phyloP scores from a whole-genome alignment of 2,888 invertebrate species.

The Leptarthrus brevirostris region DNA sequence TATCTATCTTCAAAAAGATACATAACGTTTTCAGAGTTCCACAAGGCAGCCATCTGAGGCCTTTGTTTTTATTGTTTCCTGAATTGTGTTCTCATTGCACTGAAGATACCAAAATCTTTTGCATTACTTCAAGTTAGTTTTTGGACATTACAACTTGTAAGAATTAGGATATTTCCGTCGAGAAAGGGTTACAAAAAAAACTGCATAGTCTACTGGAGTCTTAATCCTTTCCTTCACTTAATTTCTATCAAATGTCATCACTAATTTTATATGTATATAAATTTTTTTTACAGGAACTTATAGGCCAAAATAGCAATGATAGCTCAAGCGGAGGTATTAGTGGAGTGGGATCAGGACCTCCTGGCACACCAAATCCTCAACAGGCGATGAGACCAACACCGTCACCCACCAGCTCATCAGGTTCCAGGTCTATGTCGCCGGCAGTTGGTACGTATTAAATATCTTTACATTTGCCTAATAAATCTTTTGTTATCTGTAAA shows the following conservation, averaged over 20 bases:
- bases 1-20: no score
- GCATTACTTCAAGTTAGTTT: no score
- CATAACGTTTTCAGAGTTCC: no score
- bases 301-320: conserved; percentile 87
- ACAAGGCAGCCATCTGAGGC: no score
- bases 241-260: not conserved
- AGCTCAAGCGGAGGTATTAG: conserved; percentile 78
- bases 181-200: no score
- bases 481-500: not conserved
- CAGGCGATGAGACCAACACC: conserved; percentile 91
- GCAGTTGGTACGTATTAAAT: conserved; percentile 83
- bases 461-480: not conserved
- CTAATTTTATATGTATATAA: conserved; percentile 54
- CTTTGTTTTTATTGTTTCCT: no score
- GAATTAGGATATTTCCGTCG: no score
- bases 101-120: no score
- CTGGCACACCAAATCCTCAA: conserved; percentile 75
- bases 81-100: no score
- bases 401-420: conserved; percentile 92
- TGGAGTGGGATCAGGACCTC: conserved; percentile 75
- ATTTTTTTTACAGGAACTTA: conserved; percentile 78
- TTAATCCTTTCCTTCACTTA: no score
- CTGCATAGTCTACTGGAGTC: no score
- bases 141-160: no score
- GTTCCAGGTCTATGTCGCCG: conserved; percentile 97